Evolutionary conservation across 2,113 vertebrate species (phyloP), one percentile per base, ranked within the genome.

Genomic region (Suricata suricatta): DNA sequence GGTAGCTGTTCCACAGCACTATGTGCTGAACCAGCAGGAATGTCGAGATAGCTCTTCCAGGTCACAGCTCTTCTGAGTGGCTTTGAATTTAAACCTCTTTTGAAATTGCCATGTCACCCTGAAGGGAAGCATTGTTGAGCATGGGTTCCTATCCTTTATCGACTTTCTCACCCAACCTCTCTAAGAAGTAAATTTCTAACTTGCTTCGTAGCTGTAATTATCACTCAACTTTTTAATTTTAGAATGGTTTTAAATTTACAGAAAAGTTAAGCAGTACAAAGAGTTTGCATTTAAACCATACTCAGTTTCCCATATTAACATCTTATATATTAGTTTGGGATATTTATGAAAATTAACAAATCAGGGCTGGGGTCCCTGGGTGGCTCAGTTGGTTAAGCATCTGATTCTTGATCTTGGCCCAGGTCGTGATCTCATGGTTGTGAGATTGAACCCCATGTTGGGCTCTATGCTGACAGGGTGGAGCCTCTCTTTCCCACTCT

Each of bases 271-370:
- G 27, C 12, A 54, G 29, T 66, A 17, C 29, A 87, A 31, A 31
- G n/a, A 79, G 71, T 81, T 86, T 33, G 12, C 25, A 25, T 64
- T n/a, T 71, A 41, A 4, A 44, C 19, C 57, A 82, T 0, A 54
- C 7, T 12, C 15, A 52, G 7, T 54, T 93, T 96, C 44, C 17
- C 31, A 15, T 77, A 69, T 64, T 41, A 94, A 35, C 16, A 52
- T 80, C 27, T 83, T 88, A 68, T 21, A 68, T 21, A 29, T 94
- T 35, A 31, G 3, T 77, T 54, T 72, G 35, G 15, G 35, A 68
- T 52, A 57, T 64, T 88, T 96, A 31, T 95, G 54, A 95, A 13
- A 50, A 27, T 93, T 25, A 80, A 63, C 72, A 54, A 96, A 60
- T 63, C 9, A 14, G 27, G 57, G 54, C 35, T 63, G 41, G 57